A percentile compares a stretch with the other conserved stretches of the same genome.
Evolutionary conservation across 2,113 vertebrate species (phyloP).

Genomic region (Hemicordylus capensis): DNA sequence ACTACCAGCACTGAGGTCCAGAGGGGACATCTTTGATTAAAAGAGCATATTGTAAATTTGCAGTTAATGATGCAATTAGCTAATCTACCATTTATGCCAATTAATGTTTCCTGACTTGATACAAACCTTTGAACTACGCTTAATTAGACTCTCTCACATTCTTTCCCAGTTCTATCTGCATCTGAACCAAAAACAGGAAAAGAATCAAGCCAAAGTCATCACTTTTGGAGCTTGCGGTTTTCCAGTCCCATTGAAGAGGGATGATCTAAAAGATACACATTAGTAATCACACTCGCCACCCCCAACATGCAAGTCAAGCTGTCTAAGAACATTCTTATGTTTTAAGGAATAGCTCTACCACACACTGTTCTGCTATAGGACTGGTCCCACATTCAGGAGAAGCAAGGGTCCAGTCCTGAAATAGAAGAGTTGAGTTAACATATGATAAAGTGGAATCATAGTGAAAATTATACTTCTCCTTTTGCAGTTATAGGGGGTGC

Average conservation of each 20-base stretch:
- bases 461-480: no score
- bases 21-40: neutral
- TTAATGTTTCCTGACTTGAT: conserved; percentile 26
- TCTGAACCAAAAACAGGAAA: neutral
- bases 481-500: no score
- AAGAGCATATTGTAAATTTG: neutral
- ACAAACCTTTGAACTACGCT: conserved; percentile 48
- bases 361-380: no score
- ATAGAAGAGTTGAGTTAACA: no score
- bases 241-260: neutral
- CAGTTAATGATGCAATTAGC: neutral
- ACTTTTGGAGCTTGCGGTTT: neutral
- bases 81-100: neutral
- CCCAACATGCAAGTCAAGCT: no score
- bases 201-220: neutral
- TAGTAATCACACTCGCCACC: neutral
- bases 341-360: no score
- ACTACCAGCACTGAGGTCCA: neutral
- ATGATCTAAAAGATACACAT: neutral
- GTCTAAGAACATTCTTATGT: no score
- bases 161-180: neutral
- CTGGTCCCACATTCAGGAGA: no score
- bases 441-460: no score
- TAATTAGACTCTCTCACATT: conserved; percentile 42
- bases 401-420: no score